Base-by-base conservation (phyloP, 1,140 invertebrate species). In the Diprion similis region DNA sequence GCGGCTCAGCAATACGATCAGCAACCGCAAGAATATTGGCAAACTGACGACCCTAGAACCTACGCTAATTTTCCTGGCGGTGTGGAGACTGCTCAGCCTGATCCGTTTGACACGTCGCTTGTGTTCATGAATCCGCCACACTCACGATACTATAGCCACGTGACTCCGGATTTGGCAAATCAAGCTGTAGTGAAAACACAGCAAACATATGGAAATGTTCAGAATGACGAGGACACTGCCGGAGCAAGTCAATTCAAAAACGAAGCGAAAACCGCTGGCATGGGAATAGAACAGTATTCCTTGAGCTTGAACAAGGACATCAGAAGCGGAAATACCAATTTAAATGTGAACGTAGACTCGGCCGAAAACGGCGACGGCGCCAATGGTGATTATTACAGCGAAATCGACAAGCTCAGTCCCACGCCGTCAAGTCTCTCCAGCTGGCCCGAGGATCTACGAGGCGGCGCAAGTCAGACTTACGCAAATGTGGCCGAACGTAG, bases 101-200 rank as follows among this genome's bases (percentile, higher is more conserved):
- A 88, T 79, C 92, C 92, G 0, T 93, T 93, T 74, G 92, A 93
- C 79, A 93, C 92, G 0, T 89, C 89, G 0, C 71, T 78, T 1
- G 83, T 89, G 0, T 89, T 87, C 59, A 72, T 79, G 46, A 83
- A 83, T 71, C 74, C 82, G 1, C 78, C 83, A 0, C 81, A 82
- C 17, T 86, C 86, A 0, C 78, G 89, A 10, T 89, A 89, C 73
- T 89, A 89, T 72, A 88, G 87, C 37, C 84, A 86, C 37, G 88
- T 89, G 1, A 82, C 87, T 0, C 76, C 83, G 1, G 87, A 89
- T 46, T 17, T 80, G 0, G 73, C 78, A 17, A 81, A 70, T 72
- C 47, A 68, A 11, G 79, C 77, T 51, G 24, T 37, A 37, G 68
- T 69, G 46, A 83, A 81, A 73, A 74, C 77, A 0, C 80, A 85